Percentiles rank a stretch among this genome's conserved stretches.
phyloP scores from a whole-genome alignment of 1,140 invertebrate genomes.

The Schlechtendalia chinensis region DNA sequence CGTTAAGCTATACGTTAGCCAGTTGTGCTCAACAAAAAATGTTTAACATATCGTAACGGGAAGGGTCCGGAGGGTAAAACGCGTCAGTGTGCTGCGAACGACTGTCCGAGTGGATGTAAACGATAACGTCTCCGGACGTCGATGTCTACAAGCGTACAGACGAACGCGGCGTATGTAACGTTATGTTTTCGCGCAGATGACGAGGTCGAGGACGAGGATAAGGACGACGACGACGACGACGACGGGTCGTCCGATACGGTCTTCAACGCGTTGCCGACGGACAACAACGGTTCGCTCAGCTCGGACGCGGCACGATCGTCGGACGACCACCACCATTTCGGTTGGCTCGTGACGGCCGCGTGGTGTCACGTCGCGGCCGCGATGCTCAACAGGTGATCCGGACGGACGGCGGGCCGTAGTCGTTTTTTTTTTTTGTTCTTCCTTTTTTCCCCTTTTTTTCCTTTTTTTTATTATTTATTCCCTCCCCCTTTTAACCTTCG shows the following conservation, averaged over 20 bases:
- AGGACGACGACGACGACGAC: background rate
- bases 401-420: background rate
- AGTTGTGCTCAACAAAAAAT: too few species aligned
- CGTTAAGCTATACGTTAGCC: too few species aligned
- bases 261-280: constrained; percentile 25
- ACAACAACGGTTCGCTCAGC: constrained; percentile 32
- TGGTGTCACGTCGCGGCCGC: background rate
- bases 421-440: too few species aligned
- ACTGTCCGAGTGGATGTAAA: too few species aligned
- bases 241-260: background rate
- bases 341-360: background rate
- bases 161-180: background rate
- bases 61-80: too few species aligned
- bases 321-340: background rate
- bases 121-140: too few species aligned
- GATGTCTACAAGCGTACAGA: too few species aligned
- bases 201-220: background rate
- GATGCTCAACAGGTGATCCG: background rate
- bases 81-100: too few species aligned
- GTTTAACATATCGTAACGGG: too few species aligned
- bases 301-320: background rate
- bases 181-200: background rate
- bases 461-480: too few species aligned
- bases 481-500: too few species aligned
- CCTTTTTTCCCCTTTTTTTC: too few species aligned